Base-by-base conservation (phyloP, 2,113 vertebrate genomes). In the Bufo bufo region DNA sequence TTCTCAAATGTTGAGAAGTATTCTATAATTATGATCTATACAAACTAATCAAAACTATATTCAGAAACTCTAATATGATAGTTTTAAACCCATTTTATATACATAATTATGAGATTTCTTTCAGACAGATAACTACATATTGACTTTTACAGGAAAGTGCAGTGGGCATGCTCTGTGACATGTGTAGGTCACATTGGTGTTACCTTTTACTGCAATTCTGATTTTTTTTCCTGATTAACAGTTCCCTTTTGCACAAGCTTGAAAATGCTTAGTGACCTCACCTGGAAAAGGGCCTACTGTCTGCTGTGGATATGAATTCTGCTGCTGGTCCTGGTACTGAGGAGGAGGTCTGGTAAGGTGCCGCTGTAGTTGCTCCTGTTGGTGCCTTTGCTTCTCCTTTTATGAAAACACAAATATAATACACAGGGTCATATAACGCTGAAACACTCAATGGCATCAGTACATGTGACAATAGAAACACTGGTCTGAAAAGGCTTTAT, bases 271-370 rank as follows among this genome's bases (percentile, higher is more conserved):
- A 3, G 43, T 49, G 45, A 23, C 19, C 71, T 91, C 58, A 98
- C 97, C 96, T 94, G 96, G 91, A 94, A 99, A 99, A 92, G 97
- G 97, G 43, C 94, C 94, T 33, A 96, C 96, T 87, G 96, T 93
- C 84, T 93, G 93, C 0, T 95, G 96, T 66, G 96, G 96, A 91
- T 98, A 99, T 0, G 96, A 94, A 77, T 95, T 98, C 93, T 97
- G 98, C 0, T 93, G 88, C 0, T 98, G 97, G 91, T 99, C 98
- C 93, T 99, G 98, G 90, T 99, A 99, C 90, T 99, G 98, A 19
- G 98, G 98, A 0, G 98, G 98, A 0, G 98, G 98, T 13, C 98
- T 94, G 0, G 97, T 99, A 90, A 99, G 93, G 86, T 99, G 98
- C 58, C 98, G 94, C 93, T 99, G 97, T 84, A 99, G 94, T 77